phyloP scores from a whole-genome alignment of 2,797 vertebrate species.

The Pangasius larnaudii region DNA sequence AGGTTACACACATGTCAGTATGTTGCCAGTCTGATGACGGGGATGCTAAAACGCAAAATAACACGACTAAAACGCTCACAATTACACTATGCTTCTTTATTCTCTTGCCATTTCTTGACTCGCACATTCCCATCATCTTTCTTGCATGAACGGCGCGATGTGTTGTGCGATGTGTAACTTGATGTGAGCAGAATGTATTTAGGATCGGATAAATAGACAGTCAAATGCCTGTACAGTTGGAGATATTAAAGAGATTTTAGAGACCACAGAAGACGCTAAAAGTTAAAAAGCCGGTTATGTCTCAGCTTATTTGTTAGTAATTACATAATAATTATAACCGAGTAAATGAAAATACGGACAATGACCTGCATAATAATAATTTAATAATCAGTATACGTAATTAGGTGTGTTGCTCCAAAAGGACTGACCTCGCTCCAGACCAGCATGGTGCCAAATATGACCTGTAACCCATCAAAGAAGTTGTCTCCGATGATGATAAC shows the following conservation, averaged over 20 bases:
- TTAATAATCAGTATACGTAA: background rate
- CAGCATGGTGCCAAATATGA: conserved; percentile 99
- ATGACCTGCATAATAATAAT: background rate
- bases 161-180: background rate
- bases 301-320: background rate
- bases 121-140: background rate
- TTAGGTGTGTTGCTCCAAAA: background rate
- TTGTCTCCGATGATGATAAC: conserved; percentile 99
- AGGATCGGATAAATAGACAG: background rate
- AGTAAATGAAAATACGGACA: background rate
- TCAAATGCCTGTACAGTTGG: conserved; percentile 50
- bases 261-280: background rate
- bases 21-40: background rate
- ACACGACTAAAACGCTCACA: background rate
- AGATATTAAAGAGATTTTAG: conserved; percentile 71
- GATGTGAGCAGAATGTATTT: background rate
- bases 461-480: conserved; percentile 98
- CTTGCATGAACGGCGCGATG: background rate
- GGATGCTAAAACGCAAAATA: background rate
- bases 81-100: background rate
- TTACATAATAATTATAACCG: background rate
- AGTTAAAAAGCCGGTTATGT: background rate
- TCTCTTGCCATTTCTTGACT: conserved; percentile 5
- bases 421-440: conserved; percentile 97
- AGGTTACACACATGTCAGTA: background rate